Evolutionary conservation across 1,140 invertebrate species (phyloP), one percentile per base, ranked within the genome.

Genomic region (Bombus soroeensis): DNA sequence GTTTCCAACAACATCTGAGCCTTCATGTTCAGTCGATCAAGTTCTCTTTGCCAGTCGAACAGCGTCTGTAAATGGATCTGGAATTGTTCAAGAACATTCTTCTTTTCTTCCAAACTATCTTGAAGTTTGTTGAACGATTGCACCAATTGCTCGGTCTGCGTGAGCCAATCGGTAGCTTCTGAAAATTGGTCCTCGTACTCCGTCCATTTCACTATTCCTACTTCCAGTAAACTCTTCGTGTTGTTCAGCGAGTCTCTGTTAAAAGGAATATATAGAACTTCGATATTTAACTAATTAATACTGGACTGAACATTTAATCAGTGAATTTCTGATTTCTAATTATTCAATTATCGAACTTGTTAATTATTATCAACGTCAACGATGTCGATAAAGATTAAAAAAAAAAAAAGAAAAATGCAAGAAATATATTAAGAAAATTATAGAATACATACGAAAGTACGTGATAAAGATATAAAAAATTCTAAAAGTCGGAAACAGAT

Each of bases 121-220:
- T 99, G 98, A 32, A 98, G 96, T 94, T 98, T 98, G 89, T 98
- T 98, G 92, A 98, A 98, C n/a, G 97, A 97, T 94, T 99, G 98
- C 28, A 99, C 97, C 79, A 98, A 92, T 68, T 96, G 96, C 94
- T 99, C 98, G 87, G 98, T 98, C 95, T 98, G 97, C 39, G 96
- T 97, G 70, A 99, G 95, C 98, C 98, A 99, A 89, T 98, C 97
- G 78, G 97, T 95, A 73, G 98, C 98, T 95, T 98, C 98, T 91
- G 97, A 97, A 92, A 98, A 98, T 91, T 99, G 98, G 93, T 99
- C 98, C 95, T 99, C 98, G 93, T 99, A 99, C 94, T 99, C 98
- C 32, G 98, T 98, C 98, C 98, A 99, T 94, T 98, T 98, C 0
- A 98, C 98, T 92, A 99, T 98, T 86, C 98, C 98, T 82, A 97